phyloP scores from a whole-genome alignment of 2,113 vertebrate species.

The Campylorhamphus procurvoides region DNA sequence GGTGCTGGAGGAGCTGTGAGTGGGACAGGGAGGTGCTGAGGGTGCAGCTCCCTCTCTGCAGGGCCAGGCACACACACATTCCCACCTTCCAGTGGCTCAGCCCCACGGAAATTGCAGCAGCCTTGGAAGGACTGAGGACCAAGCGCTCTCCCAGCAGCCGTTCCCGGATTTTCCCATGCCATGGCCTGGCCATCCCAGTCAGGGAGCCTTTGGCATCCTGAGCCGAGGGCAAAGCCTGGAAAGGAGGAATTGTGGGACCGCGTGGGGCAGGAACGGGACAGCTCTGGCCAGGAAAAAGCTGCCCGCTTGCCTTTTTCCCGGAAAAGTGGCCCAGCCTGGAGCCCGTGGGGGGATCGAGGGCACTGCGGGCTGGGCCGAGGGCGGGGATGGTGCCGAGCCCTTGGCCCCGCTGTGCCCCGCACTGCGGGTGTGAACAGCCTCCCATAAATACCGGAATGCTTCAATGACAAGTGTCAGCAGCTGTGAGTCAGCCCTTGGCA shows the following conservation, averaged over 20 bases:
- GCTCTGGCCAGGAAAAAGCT: not conserved
- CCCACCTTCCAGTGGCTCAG: fast-evolving
- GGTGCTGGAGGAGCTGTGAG: not conserved
- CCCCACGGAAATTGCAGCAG: not conserved
- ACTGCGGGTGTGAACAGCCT: not conserved
- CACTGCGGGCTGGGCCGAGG: not conserved
- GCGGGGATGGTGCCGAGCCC: not conserved
- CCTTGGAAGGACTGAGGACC: not conserved
- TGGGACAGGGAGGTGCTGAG: not conserved
- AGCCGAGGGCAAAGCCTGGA: not conserved
- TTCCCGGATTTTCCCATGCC: not conserved
- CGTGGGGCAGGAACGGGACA: not conserved
- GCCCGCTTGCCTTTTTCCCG: not conserved
- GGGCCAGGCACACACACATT: fast-evolving
- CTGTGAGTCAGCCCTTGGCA: constrained; percentile 28
- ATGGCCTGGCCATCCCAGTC: fast-evolving
- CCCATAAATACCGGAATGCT: not conserved
- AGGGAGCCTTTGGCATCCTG: not conserved
- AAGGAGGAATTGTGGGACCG: fast-evolving
- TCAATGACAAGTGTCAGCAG: constrained; percentile 18
- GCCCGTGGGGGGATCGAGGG: not conserved
- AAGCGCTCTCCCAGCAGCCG: not conserved
- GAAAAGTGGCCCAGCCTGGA: not conserved
- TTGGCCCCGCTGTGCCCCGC: not conserved
- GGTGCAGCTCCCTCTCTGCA: not conserved